phyloP scores from a whole-genome alignment of 2,888 invertebrate species.

The Caenorhabditis macrosperma region DNA sequence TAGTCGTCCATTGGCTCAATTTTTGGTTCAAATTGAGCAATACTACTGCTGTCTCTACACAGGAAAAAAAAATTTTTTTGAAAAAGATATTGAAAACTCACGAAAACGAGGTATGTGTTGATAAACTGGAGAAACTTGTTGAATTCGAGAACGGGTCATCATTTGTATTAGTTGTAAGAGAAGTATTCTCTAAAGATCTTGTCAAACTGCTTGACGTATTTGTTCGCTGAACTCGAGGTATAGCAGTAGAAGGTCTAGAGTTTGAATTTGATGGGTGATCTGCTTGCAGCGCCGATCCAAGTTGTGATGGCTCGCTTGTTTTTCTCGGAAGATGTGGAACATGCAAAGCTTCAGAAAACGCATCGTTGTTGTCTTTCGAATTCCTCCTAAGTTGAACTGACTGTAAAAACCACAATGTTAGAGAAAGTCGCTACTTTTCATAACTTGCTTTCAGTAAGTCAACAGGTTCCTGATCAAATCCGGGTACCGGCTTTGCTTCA shows the following conservation, averaged over 20 bases:
- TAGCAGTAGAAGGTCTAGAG: conserved; percentile 29
- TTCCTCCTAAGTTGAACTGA: background rate
- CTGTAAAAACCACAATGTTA: conserved; percentile 4
- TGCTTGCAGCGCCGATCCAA: conserved; percentile 18
- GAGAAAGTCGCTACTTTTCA: background rate
- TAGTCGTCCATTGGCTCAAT: conserved; percentile 66
- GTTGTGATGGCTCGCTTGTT: conserved; percentile 41
- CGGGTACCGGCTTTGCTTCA: conserved; percentile 63
- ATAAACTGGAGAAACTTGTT: conserved; percentile 17
- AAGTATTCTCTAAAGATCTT: background rate
- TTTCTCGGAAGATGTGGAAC: conserved; percentile 27
- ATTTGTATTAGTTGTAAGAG: conserved; percentile 1
- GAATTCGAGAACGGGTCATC: conserved; percentile 15
- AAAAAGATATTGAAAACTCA: conserved; percentile 1
- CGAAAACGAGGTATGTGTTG: conserved; percentile 29
- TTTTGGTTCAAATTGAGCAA: conserved; percentile 60
- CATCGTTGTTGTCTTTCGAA: background rate
- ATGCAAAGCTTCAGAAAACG: background rate
- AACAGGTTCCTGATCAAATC: conserved; percentile 40
- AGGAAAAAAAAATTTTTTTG: background rate
- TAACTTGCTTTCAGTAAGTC: conserved; percentile 56
- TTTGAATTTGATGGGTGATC: conserved; percentile 5
- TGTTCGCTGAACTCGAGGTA: conserved; percentile 24
- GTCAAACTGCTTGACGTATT: conserved; percentile 18
- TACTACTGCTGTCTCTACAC: conserved; percentile 20